These are phyloP conservation scores for Luperina testacea DNA, from an alignment of 2,888 invertebrate genomes.

Conservation along the genomic window DNA sequence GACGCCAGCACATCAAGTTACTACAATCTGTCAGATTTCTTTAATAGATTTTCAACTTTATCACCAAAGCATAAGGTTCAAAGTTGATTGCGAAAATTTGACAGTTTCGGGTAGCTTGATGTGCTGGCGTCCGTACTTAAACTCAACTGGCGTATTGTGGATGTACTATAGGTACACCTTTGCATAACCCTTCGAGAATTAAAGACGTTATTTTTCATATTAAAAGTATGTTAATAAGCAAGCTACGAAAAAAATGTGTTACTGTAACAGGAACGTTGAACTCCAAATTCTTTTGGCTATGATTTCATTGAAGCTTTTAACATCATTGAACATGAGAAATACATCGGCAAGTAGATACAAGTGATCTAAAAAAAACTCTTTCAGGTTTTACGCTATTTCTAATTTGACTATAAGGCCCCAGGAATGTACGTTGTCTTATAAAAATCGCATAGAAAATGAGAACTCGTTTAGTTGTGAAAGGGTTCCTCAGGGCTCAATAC, in stretches of 20 bases:
- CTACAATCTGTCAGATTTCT: too few species aligned
- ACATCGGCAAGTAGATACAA: neutral
- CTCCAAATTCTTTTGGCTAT: neutral
- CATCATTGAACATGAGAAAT: neutral
- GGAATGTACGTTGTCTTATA: neutral
- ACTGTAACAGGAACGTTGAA: neutral
- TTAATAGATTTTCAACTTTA: too few species aligned
- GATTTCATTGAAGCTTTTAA: conserved; percentile 10
- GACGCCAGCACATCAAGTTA: too few species aligned
- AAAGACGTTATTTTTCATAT: neutral
- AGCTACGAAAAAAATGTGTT: neutral
- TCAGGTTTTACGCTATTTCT: neutral
- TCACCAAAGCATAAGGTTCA: too few species aligned
- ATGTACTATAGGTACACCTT: neutral
- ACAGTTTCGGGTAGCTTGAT: too few species aligned
- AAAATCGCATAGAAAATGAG: neutral
- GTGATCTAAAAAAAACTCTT: neutral
- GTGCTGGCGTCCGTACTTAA: too few species aligned
- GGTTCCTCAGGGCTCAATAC: neutral
- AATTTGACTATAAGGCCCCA: neutral
- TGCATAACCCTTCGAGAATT: neutral
- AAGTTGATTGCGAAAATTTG: too few species aligned
- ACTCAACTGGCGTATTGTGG: neutral
- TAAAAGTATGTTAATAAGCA: neutral
- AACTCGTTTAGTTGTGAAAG: neutral